Conservation (phyloP, 2,797 vertebrate genomes). For the Gymnopithys bicolor region DNA sequence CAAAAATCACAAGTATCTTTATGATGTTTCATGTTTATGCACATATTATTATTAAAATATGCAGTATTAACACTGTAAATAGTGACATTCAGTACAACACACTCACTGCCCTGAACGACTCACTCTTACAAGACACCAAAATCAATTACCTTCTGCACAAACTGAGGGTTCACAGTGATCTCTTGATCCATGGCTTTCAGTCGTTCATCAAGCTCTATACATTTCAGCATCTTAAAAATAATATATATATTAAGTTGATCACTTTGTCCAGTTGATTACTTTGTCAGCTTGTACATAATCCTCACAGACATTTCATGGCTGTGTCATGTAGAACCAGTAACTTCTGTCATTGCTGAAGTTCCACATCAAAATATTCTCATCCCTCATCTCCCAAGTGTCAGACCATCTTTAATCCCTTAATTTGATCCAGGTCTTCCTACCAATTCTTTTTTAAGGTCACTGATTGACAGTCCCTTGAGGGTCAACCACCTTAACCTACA, state of each 20-base stretch:
- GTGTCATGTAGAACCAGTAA: accelerated
- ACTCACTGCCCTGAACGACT: not conserved
- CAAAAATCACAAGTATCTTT: not conserved
- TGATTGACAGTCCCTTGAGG: not conserved
- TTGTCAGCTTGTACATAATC: not conserved
- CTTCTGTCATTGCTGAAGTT: not conserved
- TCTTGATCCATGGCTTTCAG: conserved; percentile 99
- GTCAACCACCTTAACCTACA: not conserved
- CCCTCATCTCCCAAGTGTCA: not conserved
- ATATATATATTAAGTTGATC: not conserved
- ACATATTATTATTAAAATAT: not conserved
- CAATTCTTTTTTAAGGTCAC: not conserved
- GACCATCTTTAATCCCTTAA: not conserved
- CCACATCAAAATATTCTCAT: not conserved
- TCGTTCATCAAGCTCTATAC: conserved; percentile 98
- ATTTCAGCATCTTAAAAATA: conserved; percentile 93
- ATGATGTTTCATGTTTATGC: not conserved
- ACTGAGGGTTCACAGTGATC: conserved; percentile 99
- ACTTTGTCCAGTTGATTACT: not conserved
- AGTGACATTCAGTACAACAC: not conserved
- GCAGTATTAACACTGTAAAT: not conserved
- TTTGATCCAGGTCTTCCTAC: not conserved
- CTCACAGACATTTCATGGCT: not conserved
- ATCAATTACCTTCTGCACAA: conserved; percentile 94
- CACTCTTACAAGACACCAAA: not conserved